A percentile compares a stretch with the other conserved stretches of the same genome.
phyloP scores from a whole-genome alignment of 2,888 invertebrate species.

The Drosophila rubida region DNA sequence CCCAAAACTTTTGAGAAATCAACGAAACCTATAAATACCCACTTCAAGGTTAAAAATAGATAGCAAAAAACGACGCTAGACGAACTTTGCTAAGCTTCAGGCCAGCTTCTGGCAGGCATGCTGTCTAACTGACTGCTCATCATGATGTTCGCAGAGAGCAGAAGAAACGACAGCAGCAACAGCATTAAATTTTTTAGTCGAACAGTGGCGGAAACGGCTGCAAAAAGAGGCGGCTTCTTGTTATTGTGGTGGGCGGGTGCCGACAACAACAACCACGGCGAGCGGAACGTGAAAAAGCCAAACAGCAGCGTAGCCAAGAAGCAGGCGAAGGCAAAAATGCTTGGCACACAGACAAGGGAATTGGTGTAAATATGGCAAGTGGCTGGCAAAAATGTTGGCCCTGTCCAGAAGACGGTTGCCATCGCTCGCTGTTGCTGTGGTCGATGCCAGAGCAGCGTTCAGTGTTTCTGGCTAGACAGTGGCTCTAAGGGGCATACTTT shows the following conservation, averaged over 20 bases:
- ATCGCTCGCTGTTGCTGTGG: not conserved
- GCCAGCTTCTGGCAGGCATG: not conserved
- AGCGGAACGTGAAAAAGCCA: constrained; percentile 3
- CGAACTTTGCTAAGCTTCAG: constrained; percentile 47
- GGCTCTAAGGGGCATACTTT: constrained; percentile 60
- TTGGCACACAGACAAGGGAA: constrained; percentile 67
- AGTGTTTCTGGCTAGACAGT: constrained; percentile 22
- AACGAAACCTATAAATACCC: constrained; percentile 32
- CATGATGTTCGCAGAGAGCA: constrained; percentile 48
- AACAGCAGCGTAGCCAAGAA: constrained; percentile 2
- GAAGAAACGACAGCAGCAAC: constrained; percentile 33
- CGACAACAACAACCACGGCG: constrained; percentile 26
- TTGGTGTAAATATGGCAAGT: constrained; percentile 78
- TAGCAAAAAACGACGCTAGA: constrained; percentile 6
- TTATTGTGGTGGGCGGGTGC: constrained; percentile 41
- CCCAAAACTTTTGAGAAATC: constrained; percentile 24
- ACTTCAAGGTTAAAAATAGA: not conserved
- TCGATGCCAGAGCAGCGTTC: constrained; percentile 16
- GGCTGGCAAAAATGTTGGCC: constrained; percentile 54
- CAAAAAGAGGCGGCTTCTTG: constrained; percentile 34
- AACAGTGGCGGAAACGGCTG: constrained; percentile 41
- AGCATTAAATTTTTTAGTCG: constrained; percentile 65
- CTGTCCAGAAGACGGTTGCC: constrained; percentile 6
- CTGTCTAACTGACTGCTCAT: constrained; percentile 48
- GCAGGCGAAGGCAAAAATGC: constrained; percentile 50